Percentiles rank a stretch among this genome's conserved stretches.
Conservation (phyloP, 2,888 invertebrate species). For the Trisateles emortualis region DNA sequence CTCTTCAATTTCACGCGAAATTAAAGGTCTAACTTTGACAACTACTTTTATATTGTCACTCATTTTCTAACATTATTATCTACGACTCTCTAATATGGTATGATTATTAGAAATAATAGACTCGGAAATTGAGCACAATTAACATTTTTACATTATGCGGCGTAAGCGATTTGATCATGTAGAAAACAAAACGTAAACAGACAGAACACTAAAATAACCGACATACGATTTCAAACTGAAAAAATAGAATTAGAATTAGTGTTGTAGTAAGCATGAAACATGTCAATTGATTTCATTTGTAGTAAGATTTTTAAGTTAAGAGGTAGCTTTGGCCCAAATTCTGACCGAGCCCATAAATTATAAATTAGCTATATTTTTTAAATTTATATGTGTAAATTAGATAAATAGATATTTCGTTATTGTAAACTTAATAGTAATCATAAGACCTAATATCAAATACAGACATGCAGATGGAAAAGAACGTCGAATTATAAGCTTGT, state of each 20-base stretch:
- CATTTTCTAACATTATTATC: conserved; percentile 71
- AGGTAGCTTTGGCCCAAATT: not conserved
- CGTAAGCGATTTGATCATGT: conserved; percentile 20
- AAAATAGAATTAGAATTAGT: conserved; percentile 40
- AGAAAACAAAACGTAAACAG: conserved; percentile 43
- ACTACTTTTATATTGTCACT: conserved; percentile 91
- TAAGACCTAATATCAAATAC: no score
- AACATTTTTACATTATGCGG: conserved; percentile 16
- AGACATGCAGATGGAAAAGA: no score
- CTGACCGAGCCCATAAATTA: no score
- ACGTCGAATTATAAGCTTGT: no score
- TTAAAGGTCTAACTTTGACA: conserved; percentile 90
- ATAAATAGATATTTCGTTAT: no score
- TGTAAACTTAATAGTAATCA: no score
- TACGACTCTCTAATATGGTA: conserved; percentile 33
- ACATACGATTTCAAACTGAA: conserved; percentile 65
- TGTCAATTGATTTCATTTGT: not conserved
- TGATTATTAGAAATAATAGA: conserved; percentile 31
- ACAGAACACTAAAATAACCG: conserved; percentile 66
- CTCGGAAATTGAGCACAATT: conserved; percentile 21
- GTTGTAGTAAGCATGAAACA: not conserved
- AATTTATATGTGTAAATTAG: no score
- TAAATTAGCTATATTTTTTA: no score
- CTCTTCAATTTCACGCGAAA: conserved; percentile 88
- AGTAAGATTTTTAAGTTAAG: no score